A percentile compares a stretch with the other conserved stretches of the same genome.
Conservation (phyloP, 2,888 invertebrate species). For the Ophioninae sp. region DNA sequence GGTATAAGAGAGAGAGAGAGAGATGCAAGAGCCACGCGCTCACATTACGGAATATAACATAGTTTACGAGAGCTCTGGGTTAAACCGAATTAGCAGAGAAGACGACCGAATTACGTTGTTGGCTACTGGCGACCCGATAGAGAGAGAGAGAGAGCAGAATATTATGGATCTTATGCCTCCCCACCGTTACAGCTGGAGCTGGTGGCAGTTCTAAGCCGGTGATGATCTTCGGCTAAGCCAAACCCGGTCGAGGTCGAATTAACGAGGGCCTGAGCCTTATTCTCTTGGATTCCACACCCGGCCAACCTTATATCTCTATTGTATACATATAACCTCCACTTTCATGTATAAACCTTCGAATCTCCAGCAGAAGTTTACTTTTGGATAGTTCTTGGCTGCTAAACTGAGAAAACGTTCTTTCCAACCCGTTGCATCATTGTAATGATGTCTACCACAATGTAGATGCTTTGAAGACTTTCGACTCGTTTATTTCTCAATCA, state of each 20-base stretch:
- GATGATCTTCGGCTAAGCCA: constrained; percentile 71
- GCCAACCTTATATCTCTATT: constrained; percentile 38
- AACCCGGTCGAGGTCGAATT: constrained; percentile 66
- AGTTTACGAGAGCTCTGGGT: constrained; percentile 78
- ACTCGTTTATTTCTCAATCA: neutral
- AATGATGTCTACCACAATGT: neutral
- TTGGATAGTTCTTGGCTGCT: constrained; percentile 48
- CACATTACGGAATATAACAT: constrained; percentile 75
- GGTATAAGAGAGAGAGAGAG: constrained; percentile 32
- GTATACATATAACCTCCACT: constrained; percentile 5
- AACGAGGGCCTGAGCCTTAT: constrained; percentile 64
- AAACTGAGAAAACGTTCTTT: constrained; percentile 6
- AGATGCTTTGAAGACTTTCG: neutral
- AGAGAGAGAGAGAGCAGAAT: constrained; percentile 43
- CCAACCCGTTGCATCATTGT: neutral
- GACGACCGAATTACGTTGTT: constrained; percentile 58
- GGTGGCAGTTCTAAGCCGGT: constrained; percentile 67
- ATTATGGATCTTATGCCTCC: constrained; percentile 39
- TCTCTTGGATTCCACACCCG: constrained; percentile 49
- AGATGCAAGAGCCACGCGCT: constrained; percentile 75
- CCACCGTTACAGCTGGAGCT: constrained; percentile 7
- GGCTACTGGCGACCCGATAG: constrained; percentile 48
- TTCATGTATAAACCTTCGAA: constrained; percentile 6
- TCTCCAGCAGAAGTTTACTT: constrained; percentile 52
- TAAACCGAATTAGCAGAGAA: constrained; percentile 73